phyloP scores from a whole-genome alignment of 2,113 vertebrate species.

The Ptyas mucosa region DNA sequence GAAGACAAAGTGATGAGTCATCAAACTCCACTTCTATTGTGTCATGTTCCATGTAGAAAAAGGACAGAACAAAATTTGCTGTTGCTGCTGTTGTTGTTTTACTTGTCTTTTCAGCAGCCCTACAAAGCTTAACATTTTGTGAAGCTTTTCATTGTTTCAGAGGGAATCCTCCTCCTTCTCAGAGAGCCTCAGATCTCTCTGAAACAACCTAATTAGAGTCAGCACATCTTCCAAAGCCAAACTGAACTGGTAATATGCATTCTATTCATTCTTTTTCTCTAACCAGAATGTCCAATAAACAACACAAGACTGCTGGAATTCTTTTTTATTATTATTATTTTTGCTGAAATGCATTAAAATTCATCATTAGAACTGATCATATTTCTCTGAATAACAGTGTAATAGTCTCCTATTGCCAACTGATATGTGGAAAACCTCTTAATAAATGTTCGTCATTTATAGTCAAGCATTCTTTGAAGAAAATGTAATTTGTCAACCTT shows the following conservation, averaged over 20 bases:
- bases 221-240: not conserved
- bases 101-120: not conserved
- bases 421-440: constrained; percentile 27
- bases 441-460: constrained; percentile 39
- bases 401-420: constrained; percentile 5
- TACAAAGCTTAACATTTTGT: not conserved
- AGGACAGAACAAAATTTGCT: not conserved
- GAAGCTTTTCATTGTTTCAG: not conserved
- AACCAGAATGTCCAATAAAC: not conserved
- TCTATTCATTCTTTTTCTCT: not conserved
- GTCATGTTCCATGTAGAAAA: not conserved
- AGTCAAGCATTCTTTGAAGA: constrained; percentile 32
- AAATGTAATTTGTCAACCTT: constrained; percentile 31
- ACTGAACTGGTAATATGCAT: not conserved
- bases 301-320: not conserved
- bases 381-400: constrained; percentile 30
- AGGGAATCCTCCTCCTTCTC: not conserved
- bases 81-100: not conserved
- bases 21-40: not conserved
- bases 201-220: not conserved
- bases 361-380: constrained; percentile 27
- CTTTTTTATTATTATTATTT: not conserved
- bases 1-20: not conserved
- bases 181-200: not conserved
- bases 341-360: constrained; percentile 28